Conservation (phyloP, 2,113 vertebrate genomes). For the Marcusenius ussheri region DNA sequence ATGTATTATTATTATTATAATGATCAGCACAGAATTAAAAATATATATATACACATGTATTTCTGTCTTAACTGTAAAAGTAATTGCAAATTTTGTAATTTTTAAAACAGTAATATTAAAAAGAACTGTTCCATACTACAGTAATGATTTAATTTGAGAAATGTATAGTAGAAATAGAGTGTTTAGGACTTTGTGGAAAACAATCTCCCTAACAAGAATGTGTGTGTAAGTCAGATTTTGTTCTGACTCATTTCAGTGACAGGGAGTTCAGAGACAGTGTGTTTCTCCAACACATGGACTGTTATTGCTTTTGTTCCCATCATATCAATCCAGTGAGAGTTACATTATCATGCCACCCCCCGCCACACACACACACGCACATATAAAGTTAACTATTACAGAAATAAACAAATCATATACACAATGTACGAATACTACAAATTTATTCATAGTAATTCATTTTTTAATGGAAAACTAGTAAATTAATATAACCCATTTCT, state of each 20-base stretch:
- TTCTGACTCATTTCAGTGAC: slow-evolving; percentile 20
- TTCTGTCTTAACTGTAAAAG: neutral
- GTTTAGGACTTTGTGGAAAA: slow-evolving; percentile 14
- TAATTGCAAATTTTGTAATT: neutral
- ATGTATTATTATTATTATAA: neutral
- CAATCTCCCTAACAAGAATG: slow-evolving; percentile 2
- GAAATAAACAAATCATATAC: neutral
- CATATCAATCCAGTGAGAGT: neutral
- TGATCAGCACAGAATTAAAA: neutral
- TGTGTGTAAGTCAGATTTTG: slow-evolving; percentile 12
- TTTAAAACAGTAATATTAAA: neutral
- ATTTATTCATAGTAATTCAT: too few relatives aligned
- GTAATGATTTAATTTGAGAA: slow-evolving; percentile 9
- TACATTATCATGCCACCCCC: neutral
- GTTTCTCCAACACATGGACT: slow-evolving; percentile 9
- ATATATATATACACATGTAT: neutral
- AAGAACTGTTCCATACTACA: neutral
- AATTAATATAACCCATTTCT: neutral
- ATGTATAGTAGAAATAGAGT: slow-evolving; percentile 11
- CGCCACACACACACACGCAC: too few relatives aligned
- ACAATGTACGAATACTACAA: too few relatives aligned
- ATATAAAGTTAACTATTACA: neutral
- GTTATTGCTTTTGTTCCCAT: slow-evolving; percentile 1
- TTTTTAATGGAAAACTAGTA: neutral
- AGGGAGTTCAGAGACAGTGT: slow-evolving; percentile 1